Evolutionary conservation across 2,113 vertebrate species (phyloP).

Genomic region (Dipodomys spectabilis): DNA sequence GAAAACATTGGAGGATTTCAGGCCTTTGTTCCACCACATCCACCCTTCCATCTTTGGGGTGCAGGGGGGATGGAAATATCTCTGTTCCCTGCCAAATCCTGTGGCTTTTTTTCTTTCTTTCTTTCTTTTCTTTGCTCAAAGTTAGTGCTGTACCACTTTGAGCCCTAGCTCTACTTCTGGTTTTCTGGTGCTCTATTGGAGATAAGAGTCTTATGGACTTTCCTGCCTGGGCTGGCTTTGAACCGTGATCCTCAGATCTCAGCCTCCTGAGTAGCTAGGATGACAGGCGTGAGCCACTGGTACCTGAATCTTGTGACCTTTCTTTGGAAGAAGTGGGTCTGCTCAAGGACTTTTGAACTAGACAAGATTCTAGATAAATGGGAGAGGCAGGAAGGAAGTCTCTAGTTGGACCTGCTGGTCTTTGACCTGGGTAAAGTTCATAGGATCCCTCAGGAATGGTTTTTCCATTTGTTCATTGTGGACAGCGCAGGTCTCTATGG

Average conservation of each 20-base stretch:
- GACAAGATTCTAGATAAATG: neutral
- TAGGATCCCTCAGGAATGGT: neutral
- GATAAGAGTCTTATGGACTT: too few relatives aligned
- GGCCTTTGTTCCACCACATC: neutral
- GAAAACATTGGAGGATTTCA: neutral
- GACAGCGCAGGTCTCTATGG: neutral
- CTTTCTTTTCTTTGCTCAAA: too few relatives aligned
- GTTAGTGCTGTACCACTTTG: neutral
- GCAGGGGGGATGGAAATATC: neutral
- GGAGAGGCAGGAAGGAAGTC: neutral
- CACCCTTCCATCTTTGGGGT: neutral
- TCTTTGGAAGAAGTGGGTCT: neutral
- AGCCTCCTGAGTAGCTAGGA: too few relatives aligned
- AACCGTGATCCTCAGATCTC: too few relatives aligned
- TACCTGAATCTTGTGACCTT: neutral
- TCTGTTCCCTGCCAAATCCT: too few relatives aligned
- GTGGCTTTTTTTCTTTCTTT: too few relatives aligned
- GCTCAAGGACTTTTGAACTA: neutral
- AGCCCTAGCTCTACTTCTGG: neutral
- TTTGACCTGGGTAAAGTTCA: neutral
- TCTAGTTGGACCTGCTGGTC: neutral
- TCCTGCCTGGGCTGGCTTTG: too few relatives aligned
- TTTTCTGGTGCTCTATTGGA: too few relatives aligned
- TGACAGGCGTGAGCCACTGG: too few relatives aligned
- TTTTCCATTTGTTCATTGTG: neutral